Conservation (phyloP, 1,140 invertebrate species). For the Nasonia giraulti region DNA sequence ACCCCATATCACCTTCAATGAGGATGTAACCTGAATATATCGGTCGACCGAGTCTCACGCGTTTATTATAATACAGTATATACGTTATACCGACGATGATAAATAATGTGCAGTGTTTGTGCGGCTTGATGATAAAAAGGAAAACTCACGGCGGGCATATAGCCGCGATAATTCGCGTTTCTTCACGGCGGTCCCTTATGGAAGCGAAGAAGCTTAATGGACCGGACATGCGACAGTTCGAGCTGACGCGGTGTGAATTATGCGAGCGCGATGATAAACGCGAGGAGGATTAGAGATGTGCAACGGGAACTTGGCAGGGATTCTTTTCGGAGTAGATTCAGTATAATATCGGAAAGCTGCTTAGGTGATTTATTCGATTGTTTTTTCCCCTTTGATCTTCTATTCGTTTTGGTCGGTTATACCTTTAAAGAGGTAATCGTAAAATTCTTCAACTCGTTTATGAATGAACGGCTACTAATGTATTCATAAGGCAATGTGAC, state of each 20-base stretch:
- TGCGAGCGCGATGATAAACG: conserved; percentile 38
- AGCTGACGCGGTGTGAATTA: conserved; percentile 37
- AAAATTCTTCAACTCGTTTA: too few relatives aligned
- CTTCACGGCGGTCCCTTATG: conserved; percentile 18
- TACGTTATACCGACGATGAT: background rate
- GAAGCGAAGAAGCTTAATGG: conserved; percentile 26
- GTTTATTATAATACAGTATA: background rate
- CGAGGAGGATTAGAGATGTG: conserved; percentile 18
- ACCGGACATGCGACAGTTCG: conserved; percentile 35
- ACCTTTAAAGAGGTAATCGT: too few relatives aligned
- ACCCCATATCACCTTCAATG: conserved; percentile 7
- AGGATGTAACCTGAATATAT: conserved; percentile 6
- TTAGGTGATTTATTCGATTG: background rate
- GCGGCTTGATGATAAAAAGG: background rate
- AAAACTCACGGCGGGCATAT: background rate
- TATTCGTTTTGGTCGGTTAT: background rate
- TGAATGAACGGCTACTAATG: background rate
- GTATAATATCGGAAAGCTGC: background rate
- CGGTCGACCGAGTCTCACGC: conserved; percentile 27
- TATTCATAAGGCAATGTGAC: background rate
- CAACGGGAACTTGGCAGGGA: background rate
- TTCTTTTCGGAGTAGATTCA: background rate
- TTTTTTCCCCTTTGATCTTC: background rate
- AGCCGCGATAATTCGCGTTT: background rate
- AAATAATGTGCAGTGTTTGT: background rate